Base-by-base conservation (phyloP, 2,113 vertebrate genomes). In the Muscicapa adusta region DNA sequence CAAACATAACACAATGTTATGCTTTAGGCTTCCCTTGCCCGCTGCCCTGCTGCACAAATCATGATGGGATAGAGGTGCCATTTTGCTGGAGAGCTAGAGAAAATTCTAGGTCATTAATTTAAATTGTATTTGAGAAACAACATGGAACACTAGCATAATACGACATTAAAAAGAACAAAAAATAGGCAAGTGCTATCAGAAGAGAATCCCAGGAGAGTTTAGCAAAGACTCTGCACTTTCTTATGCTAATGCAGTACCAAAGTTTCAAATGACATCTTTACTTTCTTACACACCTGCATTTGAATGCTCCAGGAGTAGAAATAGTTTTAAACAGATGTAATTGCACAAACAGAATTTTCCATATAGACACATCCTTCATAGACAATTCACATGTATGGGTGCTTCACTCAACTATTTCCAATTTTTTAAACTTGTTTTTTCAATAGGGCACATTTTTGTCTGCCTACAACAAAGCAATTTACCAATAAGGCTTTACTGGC, bases 21-120 rank as follows among this genome's bases (percentile, higher is more conserved):
- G 1, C 8, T 72, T 92, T 34, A 48, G 28, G 40, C 42, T 62
- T 42, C 26, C 34, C 36, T 47, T 53, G 40, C 25, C 40, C 23
- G 8, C 17, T 66, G 68, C 29, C 19, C 31, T 84, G n/a, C 31
- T 40, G 61, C 48, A 36, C 28, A 68, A 58, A n/a, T 22, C 40
- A 36, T 0, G 0, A 28, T 40, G 16, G 42, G 33, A 73, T 3
- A 73, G 1, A 54, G 26, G 25, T 23, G 34, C 8, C 23, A 40
- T 56, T 84, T 78, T 63, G 8, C 29, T 62, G 51, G 14, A 85
- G 19, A 77, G 47, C 17, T 29, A n/a, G 22, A 67, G 19, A 75
- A 89, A 54, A 74, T 56, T 74, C 33, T 48, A 84, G 40, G 53
- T 56, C 60, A 53, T 18, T 17, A 60, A 50, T 91, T 84, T n/a